phyloP scores from a whole-genome alignment of 2,113 vertebrate genomes.

The Ictidomys tridecemlineatus region DNA sequence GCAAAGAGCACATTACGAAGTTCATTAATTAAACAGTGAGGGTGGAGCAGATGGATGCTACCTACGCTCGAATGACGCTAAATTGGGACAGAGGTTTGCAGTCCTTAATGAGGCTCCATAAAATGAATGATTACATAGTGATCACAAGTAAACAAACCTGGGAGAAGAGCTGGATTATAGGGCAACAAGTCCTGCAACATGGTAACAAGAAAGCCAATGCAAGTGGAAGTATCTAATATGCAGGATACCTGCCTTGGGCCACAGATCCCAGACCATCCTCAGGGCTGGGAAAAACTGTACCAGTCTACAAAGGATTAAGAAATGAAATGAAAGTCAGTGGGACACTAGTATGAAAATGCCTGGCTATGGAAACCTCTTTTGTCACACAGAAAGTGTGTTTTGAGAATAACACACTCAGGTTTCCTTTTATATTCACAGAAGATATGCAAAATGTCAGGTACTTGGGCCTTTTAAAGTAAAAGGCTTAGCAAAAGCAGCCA shows the following conservation, averaged over 20 bases:
- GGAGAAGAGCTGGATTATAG: constrained; percentile 86
- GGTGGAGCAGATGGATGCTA: constrained; percentile 97
- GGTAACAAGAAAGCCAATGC: constrained; percentile 81
- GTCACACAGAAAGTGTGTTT: constrained; percentile 31
- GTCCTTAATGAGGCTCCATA: constrained; percentile 91
- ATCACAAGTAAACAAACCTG: constrained; percentile 89
- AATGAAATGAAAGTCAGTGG: constrained; percentile 15
- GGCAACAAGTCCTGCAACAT: constrained; percentile 89
- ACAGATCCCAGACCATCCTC: not conserved
- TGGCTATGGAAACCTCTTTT: constrained; percentile 51
- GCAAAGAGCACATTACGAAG: constrained; percentile 92
- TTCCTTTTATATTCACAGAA: constrained; percentile 74
- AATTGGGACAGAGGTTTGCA: constrained; percentile 92
- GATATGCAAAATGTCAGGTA: constrained; percentile 70
- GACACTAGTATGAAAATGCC: constrained; percentile 46
- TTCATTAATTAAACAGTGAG: constrained; percentile 98
- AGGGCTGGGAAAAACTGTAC: not conserved
- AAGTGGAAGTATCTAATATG: constrained; percentile 59
- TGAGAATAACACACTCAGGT: constrained; percentile 70
- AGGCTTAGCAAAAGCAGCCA: not conserved
- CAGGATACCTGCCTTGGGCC: not conserved
- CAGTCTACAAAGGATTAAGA: constrained; percentile 50
- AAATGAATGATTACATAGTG: constrained; percentile 92
- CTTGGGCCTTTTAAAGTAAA: constrained; percentile 38
- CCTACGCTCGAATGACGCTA: constrained; percentile 95